phyloP scores from a whole-genome alignment of 1,140 invertebrate species.

The Saccostrea cuccullata region DNA sequence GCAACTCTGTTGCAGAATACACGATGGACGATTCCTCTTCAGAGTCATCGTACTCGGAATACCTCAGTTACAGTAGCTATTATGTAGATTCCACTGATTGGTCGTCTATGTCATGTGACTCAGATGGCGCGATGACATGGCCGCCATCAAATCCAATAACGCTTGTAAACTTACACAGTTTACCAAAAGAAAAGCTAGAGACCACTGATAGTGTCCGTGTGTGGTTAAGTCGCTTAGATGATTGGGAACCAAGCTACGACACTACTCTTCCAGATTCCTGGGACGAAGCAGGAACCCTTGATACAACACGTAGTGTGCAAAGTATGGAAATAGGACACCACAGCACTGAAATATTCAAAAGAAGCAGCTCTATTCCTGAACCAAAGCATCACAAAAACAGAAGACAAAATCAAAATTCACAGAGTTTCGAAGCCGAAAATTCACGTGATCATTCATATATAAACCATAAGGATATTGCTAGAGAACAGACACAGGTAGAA shows the following conservation, averaged over 20 bases:
- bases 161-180: slow-evolving; percentile 51
- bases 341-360: slow-evolving; percentile 35
- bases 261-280: neutral
- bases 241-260: slow-evolving; percentile 44
- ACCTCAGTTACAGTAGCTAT: slow-evolving; percentile 53
- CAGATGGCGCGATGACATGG: slow-evolving; percentile 51
- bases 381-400: neutral
- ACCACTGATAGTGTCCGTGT: slow-evolving; percentile 52
- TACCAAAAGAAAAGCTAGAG: slow-evolving; percentile 51
- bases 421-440: neutral
- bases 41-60: slow-evolving; percentile 47
- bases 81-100: slow-evolving; percentile 53
- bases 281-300: neutral
- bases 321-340: neutral
- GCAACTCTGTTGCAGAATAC: slow-evolving; percentile 54
- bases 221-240: slow-evolving; percentile 53
- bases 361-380: neutral
- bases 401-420: neutral
- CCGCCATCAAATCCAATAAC: slow-evolving; percentile 50
- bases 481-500: neutral
- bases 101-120: slow-evolving; percentile 56
- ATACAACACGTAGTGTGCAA: slow-evolving; percentile 37
- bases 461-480: slow-evolving; percentile 2
- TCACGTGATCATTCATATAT: slow-evolving; percentile 21
- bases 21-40: slow-evolving; percentile 15